A percentile compares a stretch with the other conserved stretches of the same genome.
These are phyloP conservation scores for Esox niger DNA, from an alignment of 2,113 vertebrate genomes.

Conservation along the genomic window DNA sequence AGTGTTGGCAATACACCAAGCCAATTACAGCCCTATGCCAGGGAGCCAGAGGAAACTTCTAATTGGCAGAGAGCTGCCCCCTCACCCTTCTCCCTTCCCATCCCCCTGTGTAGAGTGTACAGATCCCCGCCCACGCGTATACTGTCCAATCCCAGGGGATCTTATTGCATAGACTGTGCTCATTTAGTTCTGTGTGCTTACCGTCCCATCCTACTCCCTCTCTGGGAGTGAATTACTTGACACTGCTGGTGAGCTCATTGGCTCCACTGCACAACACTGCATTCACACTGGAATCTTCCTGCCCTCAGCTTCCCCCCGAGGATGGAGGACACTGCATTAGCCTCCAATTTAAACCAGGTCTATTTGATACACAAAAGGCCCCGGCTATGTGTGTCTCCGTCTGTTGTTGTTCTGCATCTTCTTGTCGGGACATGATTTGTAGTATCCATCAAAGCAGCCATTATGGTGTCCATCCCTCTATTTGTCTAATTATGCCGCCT, in stretches of 20 bases:
- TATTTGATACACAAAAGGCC: too few relatives aligned
- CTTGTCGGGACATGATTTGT: not conserved
- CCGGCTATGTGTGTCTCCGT: too few relatives aligned
- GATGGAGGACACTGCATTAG: too few relatives aligned
- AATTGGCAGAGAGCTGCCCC: conserved; percentile 7
- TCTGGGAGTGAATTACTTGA: not conserved
- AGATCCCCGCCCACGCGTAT: not conserved
- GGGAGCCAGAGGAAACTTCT: not conserved
- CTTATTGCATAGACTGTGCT: not conserved
- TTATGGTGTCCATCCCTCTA: not conserved
- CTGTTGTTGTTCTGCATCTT: not conserved
- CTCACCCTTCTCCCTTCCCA: not conserved
- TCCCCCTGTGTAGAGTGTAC: not conserved
- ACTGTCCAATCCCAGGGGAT: not conserved
- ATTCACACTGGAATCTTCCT: too few relatives aligned
- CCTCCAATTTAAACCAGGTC: too few relatives aligned
- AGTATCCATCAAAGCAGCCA: not conserved
- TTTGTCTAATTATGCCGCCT: not conserved
- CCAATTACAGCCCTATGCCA: conserved; percentile 8
- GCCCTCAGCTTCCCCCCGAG: too few relatives aligned
- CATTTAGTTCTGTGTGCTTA: conserved; percentile 2
- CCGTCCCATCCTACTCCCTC: not conserved
- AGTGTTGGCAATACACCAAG: not conserved
- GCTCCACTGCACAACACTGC: not conserved
- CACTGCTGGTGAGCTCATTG: not conserved